Percentiles rank a stretch among this genome's conserved stretches.
Evolutionary conservation across 2,888 invertebrate genomes (phyloP).

Genomic region (Melangyna quadrimaculata): DNA sequence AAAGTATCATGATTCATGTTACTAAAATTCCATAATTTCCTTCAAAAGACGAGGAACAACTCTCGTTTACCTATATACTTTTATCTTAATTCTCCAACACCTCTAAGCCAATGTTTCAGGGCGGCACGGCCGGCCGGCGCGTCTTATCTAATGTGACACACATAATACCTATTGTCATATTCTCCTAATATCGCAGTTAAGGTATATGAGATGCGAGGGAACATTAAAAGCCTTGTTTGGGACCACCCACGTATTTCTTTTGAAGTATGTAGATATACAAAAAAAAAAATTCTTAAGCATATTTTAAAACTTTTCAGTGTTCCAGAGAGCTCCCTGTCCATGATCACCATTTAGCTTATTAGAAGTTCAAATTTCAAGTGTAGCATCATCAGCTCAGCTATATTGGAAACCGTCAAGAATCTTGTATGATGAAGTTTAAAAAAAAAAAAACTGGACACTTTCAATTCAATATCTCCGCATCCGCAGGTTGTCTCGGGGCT

Average conservation of each 20-base stretch:
- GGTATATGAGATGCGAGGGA: background rate
- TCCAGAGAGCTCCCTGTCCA: background rate
- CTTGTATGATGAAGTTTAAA: conserved; percentile 52
- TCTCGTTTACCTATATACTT: background rate
- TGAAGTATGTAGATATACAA: background rate
- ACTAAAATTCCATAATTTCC: too few species aligned
- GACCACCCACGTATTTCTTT: conserved; percentile 48
- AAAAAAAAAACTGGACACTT: conserved; percentile 63
- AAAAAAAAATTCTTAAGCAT: background rate
- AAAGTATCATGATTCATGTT: too few species aligned
- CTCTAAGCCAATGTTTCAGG: background rate
- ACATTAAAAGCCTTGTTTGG: background rate
- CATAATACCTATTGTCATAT: background rate
- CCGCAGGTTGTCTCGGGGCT: conserved; percentile 35
- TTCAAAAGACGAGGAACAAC: too few species aligned
- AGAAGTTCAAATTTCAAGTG: conserved; percentile 40
- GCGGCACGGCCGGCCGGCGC: background rate
- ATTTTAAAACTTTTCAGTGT: background rate
- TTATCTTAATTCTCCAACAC: background rate
- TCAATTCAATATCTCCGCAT: conserved; percentile 44
- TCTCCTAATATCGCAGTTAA: background rate
- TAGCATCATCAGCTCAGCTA: conserved; percentile 51
- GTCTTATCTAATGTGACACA: background rate
- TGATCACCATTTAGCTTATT: conserved; percentile 19
- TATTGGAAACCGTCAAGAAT: conserved; percentile 45